Base-by-base conservation (phyloP, 2,888 invertebrate species). In the Zaprionus bogoriensis region DNA sequence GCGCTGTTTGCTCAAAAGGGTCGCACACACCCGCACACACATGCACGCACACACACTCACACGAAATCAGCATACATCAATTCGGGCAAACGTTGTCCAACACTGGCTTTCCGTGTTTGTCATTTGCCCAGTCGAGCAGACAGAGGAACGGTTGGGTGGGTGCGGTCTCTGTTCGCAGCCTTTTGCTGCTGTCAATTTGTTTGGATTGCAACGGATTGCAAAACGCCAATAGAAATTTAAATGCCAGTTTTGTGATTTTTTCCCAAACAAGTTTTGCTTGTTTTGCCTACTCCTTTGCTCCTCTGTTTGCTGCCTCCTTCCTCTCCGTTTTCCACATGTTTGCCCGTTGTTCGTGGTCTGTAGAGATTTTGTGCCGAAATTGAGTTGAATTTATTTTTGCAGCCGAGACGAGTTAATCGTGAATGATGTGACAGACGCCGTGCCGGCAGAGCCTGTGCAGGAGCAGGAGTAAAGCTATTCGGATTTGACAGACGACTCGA, bases 191-290 rank as follows among this genome's bases (percentile, higher is more conserved):
- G 79, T 81, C 74, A 75, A 61, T 76, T 75, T 75, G 69, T 69
- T 66, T 63, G 42, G 63, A 41, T 46, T 47, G 71, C 77, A 64
- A 52, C n/a, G n/a, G n/a, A 62, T 61, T 59, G 63, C 74, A 59
- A 74, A 71, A 55, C 41, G 67, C 64, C 84, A 74, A 84, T 79
- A 72, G 72, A 79, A 84, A 79, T 84, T 84, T 79, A 81, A 79
- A 80, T 77, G 74, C 36, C 74, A 53, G 68, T 63, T 76, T 74
- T 64, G 38, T 45, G 59, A 42, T 57, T 71, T 36, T 28, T 54
- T 36, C 17, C 32, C 32, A 14, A 9, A 17, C 55, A 46, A 9
- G 14, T 23, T 39, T 7, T 10, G n/a, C 17, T 47, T 28, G 20
- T 19, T 53, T 55, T 42, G 12, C 17, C 38, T 46, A 2, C n/a